These are phyloP conservation scores for Monoplex corrugatus DNA, from an alignment of 2,888 invertebrate species.

Conservation along the genomic window DNA sequence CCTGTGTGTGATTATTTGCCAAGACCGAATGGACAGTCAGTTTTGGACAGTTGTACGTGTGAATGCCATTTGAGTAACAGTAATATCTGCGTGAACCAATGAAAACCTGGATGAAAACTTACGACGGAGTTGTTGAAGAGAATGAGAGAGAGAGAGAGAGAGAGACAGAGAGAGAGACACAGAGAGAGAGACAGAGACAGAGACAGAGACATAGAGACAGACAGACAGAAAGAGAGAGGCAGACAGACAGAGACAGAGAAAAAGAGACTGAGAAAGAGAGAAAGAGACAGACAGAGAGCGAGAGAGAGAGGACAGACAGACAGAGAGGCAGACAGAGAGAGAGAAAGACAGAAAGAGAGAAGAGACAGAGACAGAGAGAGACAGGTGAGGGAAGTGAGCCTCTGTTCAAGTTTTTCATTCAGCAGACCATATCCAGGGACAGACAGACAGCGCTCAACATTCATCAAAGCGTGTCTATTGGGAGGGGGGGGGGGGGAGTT, in stretches of 20 bases:
- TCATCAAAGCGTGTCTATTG: too few relatives aligned
- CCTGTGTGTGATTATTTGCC: too few relatives aligned
- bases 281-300: too few relatives aligned
- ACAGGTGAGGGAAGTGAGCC: neutral
- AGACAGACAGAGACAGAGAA: neutral
- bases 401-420: too few relatives aligned
- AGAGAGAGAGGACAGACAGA: neutral
- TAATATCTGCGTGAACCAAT: too few relatives aligned
- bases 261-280: neutral
- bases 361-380: neutral
- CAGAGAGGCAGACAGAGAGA: neutral
- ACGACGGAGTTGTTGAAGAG: neutral
- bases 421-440: too few relatives aligned
- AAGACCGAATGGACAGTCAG: too few relatives aligned
- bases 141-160: neutral
- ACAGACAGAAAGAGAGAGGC: neutral
- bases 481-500: too few relatives aligned
- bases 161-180: conserved; percentile 16
- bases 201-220: neutral
- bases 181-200: neutral
- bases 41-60: too few relatives aligned
- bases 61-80: too few relatives aligned
- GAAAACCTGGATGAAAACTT: too few relatives aligned
- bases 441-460: too few relatives aligned
- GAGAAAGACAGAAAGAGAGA: neutral